Evolutionary conservation across 2,888 invertebrate species (phyloP), one percentile per base, ranked within the genome.

Genomic region (Cosmopolites sordidus): DNA sequence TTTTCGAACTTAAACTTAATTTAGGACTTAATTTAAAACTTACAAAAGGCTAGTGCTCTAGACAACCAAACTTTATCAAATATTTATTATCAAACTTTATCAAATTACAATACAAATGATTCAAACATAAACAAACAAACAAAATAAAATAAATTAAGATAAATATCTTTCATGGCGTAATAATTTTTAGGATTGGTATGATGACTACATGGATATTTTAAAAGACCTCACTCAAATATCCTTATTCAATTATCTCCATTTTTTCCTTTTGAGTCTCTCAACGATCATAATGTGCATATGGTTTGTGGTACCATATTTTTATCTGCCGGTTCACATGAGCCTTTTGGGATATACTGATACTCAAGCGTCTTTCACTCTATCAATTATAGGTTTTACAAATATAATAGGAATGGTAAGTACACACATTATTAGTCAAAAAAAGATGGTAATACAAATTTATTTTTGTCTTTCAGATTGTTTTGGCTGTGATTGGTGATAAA

Each of bases 241-340:
- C 11, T 80, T 92, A 69, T 87, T 92, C 69, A 76, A 84, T 67
- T 84, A 87, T 66, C 73, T 83, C 48, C 88, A 89, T 61, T 92
- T 91, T 72, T 77, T 89, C 54, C 77, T 90, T 16, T 82, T 94
- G 67, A 89, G 91, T 51, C 68, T 92, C 6, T 90, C 93, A 42
- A 95, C 93, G 58, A 84, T 93, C 60, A 78, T 95, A 43, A 79
- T 96, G 43, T 96, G 94, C 74, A 84, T 88, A 65, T 94, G 93
- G 89, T 91, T 89, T 73, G 94, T 97, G 66, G 89, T 96, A 44
- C 94, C 95, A 8, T 96, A 96, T 75, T 90, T 96, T 71, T 96
- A 93, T 73, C 78, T 95, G 55, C 88, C 90, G 46, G 93, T 95
- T 66, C 86, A 89, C 70, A 86, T 92, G 76, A 81, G 81, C 14